phyloP scores from a whole-genome alignment of 2,888 invertebrate genomes.

The Eupithecia subumbrata region DNA sequence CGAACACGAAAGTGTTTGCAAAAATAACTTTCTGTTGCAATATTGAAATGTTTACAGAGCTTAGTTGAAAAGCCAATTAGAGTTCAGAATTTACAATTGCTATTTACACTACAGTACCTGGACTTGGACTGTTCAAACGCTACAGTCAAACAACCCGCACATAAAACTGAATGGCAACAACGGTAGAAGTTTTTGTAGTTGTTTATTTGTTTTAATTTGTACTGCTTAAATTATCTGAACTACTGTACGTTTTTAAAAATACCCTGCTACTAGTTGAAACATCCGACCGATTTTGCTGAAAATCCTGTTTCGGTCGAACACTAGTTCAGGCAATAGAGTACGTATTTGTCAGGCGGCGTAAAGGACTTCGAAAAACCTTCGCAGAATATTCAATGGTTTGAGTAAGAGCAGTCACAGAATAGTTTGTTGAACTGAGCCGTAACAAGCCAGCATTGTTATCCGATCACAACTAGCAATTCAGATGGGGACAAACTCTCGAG shows the following conservation, averaged over 20 bases:
- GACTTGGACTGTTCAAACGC: conserved; percentile 10
- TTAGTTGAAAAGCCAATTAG: conserved; percentile 13
- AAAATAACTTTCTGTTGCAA: neutral
- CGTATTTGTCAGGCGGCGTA: neutral
- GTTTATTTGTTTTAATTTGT: conserved; percentile 4
- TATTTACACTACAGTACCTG: neutral
- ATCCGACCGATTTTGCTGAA: neutral
- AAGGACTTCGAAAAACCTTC: neutral
- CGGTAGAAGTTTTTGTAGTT: neutral
- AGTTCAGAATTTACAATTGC: conserved; percentile 18
- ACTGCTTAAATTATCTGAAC: neutral
- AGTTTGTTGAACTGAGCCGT: conserved; percentile 10
- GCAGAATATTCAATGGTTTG: neutral
- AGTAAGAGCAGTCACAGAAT: conserved; percentile 2
- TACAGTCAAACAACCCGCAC: conserved; percentile 19
- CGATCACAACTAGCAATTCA: conserved; percentile 16
- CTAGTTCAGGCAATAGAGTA: neutral
- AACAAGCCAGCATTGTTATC: conserved; percentile 22
- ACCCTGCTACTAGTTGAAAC: neutral
- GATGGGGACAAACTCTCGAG: conserved; percentile 5
- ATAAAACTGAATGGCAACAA: conserved; percentile 14
- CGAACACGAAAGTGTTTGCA: neutral
- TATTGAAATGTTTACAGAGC: conserved; percentile 1
- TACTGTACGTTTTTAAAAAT: neutral
- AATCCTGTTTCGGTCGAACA: neutral